Evolutionary conservation across 2,113 vertebrate species (phyloP).

Genomic region (Anolis carolinensis): DNA sequence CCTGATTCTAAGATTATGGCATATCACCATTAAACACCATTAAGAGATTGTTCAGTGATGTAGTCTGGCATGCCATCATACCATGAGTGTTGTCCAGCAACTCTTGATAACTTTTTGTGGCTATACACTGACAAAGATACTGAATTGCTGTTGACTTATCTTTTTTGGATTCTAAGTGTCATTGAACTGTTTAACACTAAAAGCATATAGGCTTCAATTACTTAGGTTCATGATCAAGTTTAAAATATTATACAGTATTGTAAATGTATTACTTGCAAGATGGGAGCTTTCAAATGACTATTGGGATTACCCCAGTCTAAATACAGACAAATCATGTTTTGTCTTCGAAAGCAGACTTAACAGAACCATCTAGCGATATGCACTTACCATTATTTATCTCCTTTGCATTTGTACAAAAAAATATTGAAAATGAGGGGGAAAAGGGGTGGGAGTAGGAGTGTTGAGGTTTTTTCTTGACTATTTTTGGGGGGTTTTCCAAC

Average conservation of each 20-base stretch:
- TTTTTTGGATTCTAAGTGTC: neutral
- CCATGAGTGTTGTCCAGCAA: too few species aligned
- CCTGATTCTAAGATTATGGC: too few species aligned
- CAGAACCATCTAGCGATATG: neutral
- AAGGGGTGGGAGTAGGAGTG: too few species aligned
- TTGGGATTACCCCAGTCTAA: neutral
- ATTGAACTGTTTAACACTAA: neutral
- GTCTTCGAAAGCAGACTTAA: neutral
- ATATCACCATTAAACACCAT: too few species aligned
- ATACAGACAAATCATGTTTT: neutral
- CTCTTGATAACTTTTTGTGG: neutral
- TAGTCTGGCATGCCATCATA: neutral
- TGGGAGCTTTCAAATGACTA: neutral
- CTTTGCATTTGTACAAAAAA: neutral
- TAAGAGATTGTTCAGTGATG: too few species aligned
- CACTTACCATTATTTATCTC: neutral
- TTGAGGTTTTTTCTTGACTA: neutral
- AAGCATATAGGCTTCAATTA: neutral
- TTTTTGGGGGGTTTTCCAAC: neutral
- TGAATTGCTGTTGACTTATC: neutral
- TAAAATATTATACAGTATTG: neutral
- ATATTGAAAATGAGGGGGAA: neutral
- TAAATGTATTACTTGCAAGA: neutral
- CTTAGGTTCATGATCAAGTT: neutral
- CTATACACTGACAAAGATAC: neutral